Base-by-base conservation (phyloP, 1,140 invertebrate genomes). In the Thereuonema tuberculata region DNA sequence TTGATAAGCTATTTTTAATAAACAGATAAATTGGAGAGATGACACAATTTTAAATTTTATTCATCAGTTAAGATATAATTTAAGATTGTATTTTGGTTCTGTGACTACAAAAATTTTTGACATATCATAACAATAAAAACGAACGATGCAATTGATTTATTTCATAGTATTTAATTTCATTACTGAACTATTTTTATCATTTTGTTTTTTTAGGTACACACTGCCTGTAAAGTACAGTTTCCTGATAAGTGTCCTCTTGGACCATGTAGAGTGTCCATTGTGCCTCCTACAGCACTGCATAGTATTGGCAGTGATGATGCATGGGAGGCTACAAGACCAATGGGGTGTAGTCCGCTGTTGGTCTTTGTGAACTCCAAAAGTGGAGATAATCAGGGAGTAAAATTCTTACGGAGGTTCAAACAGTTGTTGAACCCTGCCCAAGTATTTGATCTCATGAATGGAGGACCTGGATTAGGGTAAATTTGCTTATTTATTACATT, bases 331-430 rank as follows among this genome's bases (percentile, higher is more conserved):
- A 78, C 84, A 59, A 74, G 88, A 75, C 84, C 86, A 58, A 81
- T 81, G 60, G 84, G 82, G 55, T 88, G 86, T 61, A 87, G 84
- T 61, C 93, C 93, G 29, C 81, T 97, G 50, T 80, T 97, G 59
- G 93, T 97, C 47, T 96, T 96, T 72, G 92, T 97, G 63, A 98
- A 98, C 76, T 95, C 93, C 52, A 94, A 96, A 77, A 94, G 91
- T 60, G 93, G 93, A 65, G 93, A 97, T 78, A 96, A 96, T 77
- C 91, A 93, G 72, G 93, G 91, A 61, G 84, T 96, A n/a, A 93
- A 94, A 75, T 96, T 98, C 77, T 80, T 98, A 47, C 79, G 92
- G 60, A 81, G 93, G 61, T 96, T 98, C 74, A 95, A 94, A 71
- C 93, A 97, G 72, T 80, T 97, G 50, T 77, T 97, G 29, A 98